Percentiles rank a stretch among this genome's conserved stretches.
phyloP scores from a whole-genome alignment of 2,888 invertebrate species.

The Cacoxenus indagator region DNA sequence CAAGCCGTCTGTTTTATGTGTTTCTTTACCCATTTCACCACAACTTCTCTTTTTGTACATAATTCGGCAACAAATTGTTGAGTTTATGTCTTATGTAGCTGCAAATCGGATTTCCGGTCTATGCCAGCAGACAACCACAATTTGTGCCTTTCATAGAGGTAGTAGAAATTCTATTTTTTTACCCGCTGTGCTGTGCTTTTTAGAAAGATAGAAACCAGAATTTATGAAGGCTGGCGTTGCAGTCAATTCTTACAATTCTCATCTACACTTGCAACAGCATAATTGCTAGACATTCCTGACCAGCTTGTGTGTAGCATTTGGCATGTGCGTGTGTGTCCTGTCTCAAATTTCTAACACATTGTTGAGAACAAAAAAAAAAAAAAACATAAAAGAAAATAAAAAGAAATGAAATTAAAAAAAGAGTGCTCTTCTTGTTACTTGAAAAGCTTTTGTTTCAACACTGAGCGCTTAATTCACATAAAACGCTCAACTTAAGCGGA shows the following conservation, averaged over 20 bases:
- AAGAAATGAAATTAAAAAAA: too few species aligned
- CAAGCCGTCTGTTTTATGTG: neutral
- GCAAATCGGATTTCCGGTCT: neutral
- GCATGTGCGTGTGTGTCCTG: neutral
- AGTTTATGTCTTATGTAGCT: constrained; percentile 39
- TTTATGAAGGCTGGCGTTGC: neutral
- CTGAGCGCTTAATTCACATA: constrained; percentile 56
- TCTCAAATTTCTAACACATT: neutral
- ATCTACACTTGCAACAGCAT: neutral
- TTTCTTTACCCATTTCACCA: constrained; percentile 7
- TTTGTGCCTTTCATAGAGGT: neutral
- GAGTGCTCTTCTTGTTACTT: constrained; percentile 24
- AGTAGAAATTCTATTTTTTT: too few species aligned
- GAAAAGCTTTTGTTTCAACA: constrained; percentile 7
- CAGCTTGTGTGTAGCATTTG: neutral
- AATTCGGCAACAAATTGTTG: constrained; percentile 56
- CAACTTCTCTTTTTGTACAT: constrained; percentile 41
- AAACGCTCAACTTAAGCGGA: constrained; percentile 47
- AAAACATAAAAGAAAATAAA: too few species aligned
- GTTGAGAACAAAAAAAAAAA: neutral
- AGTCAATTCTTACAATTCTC: neutral
- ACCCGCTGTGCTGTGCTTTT: too few species aligned
- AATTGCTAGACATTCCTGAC: neutral
- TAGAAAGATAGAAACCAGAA: too few species aligned
- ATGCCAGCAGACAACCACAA: constrained; percentile 23